Evolutionary conservation across 92 coral and sea anemone genomes (phyloP).

Genomic region (Palythoa caribaeorum): DNA sequence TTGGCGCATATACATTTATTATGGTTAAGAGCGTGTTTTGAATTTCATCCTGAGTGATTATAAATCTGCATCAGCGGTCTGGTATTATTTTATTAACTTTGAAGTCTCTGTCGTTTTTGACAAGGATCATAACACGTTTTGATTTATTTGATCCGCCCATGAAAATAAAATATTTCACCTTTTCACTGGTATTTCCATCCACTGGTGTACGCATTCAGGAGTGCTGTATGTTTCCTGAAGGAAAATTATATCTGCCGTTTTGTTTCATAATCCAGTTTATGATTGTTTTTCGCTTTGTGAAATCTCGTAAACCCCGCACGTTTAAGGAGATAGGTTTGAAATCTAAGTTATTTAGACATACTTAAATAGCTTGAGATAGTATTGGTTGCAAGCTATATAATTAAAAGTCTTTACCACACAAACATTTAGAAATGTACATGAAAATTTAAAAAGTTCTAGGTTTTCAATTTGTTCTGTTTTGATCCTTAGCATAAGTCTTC

Average conservation of each 20-base stretch:
- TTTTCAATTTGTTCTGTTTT: not conserved
- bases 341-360: not conserved
- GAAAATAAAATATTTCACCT: conserved; percentile 36
- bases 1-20: conserved; percentile 54
- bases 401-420: not conserved
- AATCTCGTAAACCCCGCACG: conserved; percentile 34
- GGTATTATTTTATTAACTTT: conserved; percentile 1
- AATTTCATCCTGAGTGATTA: conserved; percentile 19
- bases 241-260: not conserved
- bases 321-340: conserved; percentile 13
- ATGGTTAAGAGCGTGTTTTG: conserved; percentile 30
- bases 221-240: conserved; percentile 24
- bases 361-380: not conserved
- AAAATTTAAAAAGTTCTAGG: not conserved
- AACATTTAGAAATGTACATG: not conserved
- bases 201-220: not conserved
- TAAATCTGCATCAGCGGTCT: conserved; percentile 27
- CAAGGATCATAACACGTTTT: conserved; percentile 34
- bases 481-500: not conserved
- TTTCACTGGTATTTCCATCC: conserved; percentile 51
- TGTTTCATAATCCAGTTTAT: conserved; percentile 45
- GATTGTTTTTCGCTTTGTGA: conserved; percentile 34
- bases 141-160: conserved; percentile 39
- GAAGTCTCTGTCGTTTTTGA: conserved; percentile 34
- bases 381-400: not conserved